These are phyloP conservation scores for Hystrix brachyura DNA, from an alignment of 2,113 vertebrate genomes.

Conservation along the genomic window DNA sequence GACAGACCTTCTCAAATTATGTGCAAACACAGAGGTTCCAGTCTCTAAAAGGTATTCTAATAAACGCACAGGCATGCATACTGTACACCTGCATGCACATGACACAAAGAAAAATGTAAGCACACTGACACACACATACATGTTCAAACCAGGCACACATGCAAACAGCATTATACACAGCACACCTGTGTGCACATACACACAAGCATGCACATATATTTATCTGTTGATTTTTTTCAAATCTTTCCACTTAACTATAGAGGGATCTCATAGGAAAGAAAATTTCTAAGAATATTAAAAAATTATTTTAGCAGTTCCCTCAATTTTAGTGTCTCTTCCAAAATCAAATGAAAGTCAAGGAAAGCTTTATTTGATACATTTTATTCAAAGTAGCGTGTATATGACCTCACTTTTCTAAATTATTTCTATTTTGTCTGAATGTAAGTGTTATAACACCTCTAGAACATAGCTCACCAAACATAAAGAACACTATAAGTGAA, in stretches of 20 bases:
- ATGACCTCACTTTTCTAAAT: constrained; percentile 50
- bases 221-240: constrained; percentile 28
- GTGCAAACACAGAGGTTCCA: neutral
- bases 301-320: constrained; percentile 23
- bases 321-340: neutral
- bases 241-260: neutral
- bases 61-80: neutral
- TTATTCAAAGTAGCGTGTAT: neutral
- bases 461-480: neutral
- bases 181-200: neutral
- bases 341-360: neutral
- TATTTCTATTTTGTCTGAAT: neutral
- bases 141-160: neutral
- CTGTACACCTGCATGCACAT: neutral
- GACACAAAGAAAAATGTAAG: neutral
- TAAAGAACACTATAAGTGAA: neutral
- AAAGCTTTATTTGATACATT: neutral
- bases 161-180: neutral
- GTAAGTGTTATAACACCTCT: neutral
- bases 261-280: neutral
- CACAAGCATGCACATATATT: neutral
- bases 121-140: neutral
- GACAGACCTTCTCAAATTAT: neutral
- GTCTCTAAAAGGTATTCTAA: neutral
- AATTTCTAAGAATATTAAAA: neutral